A percentile compares a stretch with the other conserved stretches of the same genome.
Conservation (phyloP, 2,797 vertebrate species). For the Cyclopterus lumpus region DNA sequence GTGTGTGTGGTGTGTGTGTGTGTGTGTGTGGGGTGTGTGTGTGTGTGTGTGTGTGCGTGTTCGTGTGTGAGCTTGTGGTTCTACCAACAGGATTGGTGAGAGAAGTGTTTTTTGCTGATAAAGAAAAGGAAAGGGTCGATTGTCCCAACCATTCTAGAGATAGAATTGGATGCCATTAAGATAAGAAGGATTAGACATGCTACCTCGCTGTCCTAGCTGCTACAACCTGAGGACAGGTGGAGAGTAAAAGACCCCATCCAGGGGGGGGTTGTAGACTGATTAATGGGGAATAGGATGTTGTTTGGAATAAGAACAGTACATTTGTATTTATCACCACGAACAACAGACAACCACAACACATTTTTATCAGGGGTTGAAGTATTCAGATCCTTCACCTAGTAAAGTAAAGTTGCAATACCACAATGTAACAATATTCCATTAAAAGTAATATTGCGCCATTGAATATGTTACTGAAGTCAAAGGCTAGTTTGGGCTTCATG, state of each 20-base stretch:
- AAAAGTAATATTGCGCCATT: neutral
- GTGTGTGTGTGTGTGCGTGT: neutral
- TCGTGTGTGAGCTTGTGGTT: slow-evolving; percentile 20
- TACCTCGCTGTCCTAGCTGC: slow-evolving; percentile 49
- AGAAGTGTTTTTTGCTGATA: slow-evolving; percentile 73
- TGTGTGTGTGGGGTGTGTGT: neutral
- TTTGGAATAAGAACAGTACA: neutral
- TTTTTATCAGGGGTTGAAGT: neutral
- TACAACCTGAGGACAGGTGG: slow-evolving; percentile 54
- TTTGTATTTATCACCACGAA: neutral
- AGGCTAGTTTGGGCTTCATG: neutral
- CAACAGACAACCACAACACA: neutral
- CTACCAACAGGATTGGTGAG: slow-evolving; percentile 51
- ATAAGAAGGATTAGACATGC: slow-evolving; percentile 82
- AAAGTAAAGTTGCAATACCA: neutral
- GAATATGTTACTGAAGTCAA: neutral
- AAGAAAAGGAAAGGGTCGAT: slow-evolving; percentile 77
- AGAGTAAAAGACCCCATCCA: slow-evolving; percentile 31
- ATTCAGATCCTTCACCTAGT: neutral
- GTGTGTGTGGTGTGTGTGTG: neutral
- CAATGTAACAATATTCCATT: neutral
- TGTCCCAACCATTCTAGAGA: slow-evolving; percentile 66
- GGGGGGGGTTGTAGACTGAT: slow-evolving; percentile 5
- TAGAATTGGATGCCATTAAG: slow-evolving; percentile 84
- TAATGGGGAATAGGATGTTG: slow-evolving; percentile 8